phyloP scores from a whole-genome alignment of 2,797 vertebrate species.

The Acanthornis magna region DNA sequence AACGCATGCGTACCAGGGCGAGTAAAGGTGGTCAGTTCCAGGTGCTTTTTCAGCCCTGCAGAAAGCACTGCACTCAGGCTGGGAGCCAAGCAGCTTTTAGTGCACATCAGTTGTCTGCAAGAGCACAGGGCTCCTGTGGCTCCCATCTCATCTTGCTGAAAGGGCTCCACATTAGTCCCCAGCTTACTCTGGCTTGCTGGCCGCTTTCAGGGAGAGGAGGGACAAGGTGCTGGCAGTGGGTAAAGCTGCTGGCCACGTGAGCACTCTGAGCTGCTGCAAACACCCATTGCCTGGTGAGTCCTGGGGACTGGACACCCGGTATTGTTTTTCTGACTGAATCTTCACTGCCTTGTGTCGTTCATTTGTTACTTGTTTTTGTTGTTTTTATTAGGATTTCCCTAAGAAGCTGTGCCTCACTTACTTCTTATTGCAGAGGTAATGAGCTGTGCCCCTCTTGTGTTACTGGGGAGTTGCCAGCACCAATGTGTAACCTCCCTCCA shows the following conservation, averaged over 20 bases:
- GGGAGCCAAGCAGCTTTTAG: not conserved
- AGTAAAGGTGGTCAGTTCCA: not conserved
- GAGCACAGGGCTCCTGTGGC: not conserved
- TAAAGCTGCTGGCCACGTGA: not conserved
- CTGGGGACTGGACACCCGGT: not conserved
- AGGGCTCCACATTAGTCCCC: not conserved
- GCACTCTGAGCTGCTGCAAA: not conserved
- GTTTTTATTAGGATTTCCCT: not conserved
- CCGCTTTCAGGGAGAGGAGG: not conserved
- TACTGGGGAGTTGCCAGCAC: not conserved
- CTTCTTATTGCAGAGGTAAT: not conserved
- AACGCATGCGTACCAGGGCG: fast-evolving
- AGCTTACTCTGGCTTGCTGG: not conserved
- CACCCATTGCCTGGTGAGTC: not conserved
- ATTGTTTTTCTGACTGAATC: not conserved
- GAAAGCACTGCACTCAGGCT: not conserved
- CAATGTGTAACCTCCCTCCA: not conserved
- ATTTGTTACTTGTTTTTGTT: slow-evolving; percentile 8
- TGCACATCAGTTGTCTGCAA: not conserved
- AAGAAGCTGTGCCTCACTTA: not conserved
- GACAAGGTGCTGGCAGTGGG: not conserved
- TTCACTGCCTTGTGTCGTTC: not conserved
- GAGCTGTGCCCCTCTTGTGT: not conserved
- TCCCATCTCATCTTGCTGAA: not conserved
- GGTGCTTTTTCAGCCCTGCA: not conserved